Conservation (phyloP, 2,888 invertebrate genomes). For the Cecidostiba fungosa region DNA sequence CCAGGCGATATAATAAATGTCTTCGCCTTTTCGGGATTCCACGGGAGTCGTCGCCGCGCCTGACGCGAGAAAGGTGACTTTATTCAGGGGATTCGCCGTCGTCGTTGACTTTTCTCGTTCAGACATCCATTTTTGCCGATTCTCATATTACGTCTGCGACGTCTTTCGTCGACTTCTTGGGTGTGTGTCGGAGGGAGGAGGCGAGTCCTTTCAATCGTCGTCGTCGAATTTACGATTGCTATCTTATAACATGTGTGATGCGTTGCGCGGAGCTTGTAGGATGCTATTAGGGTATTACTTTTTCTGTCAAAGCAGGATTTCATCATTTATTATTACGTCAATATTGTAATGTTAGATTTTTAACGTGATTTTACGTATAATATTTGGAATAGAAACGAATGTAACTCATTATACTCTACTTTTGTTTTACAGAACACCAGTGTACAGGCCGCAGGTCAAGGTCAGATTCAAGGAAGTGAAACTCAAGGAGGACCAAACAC, state of each 20-base stretch:
- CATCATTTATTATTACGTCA: too few species aligned
- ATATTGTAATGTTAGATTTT: too few species aligned
- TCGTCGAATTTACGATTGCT: constrained; percentile 10
- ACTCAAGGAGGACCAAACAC: constrained; percentile 96
- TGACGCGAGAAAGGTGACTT: constrained; percentile 19
- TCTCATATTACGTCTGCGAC: constrained; percentile 39
- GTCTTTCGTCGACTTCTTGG: not conserved
- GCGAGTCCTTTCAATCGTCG: not conserved
- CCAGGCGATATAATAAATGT: constrained; percentile 53
- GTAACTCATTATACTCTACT: not conserved
- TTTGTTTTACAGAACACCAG: constrained; percentile 82
- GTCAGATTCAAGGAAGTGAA: constrained; percentile 80
- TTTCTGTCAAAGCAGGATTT: too few species aligned
- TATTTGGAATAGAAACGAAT: too few species aligned
- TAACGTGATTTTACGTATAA: not conserved
- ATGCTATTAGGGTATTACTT: not conserved
- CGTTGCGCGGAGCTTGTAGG: not conserved
- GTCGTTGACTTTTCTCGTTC: not conserved
- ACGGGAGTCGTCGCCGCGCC: not conserved
- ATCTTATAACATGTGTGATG: not conserved
- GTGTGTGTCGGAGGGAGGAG: not conserved
- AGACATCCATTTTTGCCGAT: constrained; percentile 55
- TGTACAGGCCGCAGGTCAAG: constrained; percentile 88
- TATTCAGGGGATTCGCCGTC: constrained; percentile 41
- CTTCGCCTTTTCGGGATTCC: constrained; percentile 23